phyloP scores from a whole-genome alignment of 2,113 vertebrate species.

The Antigone vipio region DNA sequence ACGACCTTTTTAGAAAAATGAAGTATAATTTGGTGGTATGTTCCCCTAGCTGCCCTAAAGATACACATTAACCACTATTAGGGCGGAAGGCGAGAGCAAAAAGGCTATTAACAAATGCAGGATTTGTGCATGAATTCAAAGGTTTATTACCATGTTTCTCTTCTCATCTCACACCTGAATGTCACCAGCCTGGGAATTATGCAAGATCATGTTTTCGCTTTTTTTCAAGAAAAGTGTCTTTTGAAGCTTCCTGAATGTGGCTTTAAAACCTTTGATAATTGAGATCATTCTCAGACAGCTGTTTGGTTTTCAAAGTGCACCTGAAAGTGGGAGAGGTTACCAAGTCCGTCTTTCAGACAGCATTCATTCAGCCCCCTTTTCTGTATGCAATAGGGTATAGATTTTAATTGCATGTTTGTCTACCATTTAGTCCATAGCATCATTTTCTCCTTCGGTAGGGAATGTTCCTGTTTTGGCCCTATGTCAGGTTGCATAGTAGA shows the following conservation, averaged over 20 bases:
- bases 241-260: not conserved
- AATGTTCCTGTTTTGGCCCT: not conserved
- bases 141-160: not conserved
- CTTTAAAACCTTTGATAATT: not conserved
- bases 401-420: not conserved
- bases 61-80: not conserved
- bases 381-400: not conserved
- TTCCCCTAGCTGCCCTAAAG: not conserved
- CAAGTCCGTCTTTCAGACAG: not conserved
- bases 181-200: not conserved
- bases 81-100: not conserved
- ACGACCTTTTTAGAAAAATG: not conserved
- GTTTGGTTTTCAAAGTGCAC: not conserved
- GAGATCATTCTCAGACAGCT: not conserved
- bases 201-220: not conserved
- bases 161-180: not conserved
- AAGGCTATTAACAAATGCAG: not conserved
- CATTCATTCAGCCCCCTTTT: not conserved
- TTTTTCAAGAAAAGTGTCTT: not conserved
- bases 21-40: not conserved
- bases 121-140: not conserved
- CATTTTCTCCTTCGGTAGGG: not conserved
- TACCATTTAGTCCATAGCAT: not conserved
- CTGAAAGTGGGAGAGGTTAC: not conserved
- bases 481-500: not conserved